Base-by-base conservation (phyloP, 2,797 vertebrate genomes). In the Manis javanica region DNA sequence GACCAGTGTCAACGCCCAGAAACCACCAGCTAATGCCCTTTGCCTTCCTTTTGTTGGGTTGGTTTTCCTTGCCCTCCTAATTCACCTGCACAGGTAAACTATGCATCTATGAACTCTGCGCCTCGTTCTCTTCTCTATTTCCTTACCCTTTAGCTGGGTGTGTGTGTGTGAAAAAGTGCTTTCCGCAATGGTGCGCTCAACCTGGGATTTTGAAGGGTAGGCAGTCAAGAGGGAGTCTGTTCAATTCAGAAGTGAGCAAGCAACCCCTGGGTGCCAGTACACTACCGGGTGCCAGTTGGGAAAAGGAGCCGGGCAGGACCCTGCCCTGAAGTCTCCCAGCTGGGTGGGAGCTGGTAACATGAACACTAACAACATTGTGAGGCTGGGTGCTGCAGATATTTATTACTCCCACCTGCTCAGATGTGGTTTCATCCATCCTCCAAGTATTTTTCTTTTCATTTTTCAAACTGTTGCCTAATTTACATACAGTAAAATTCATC, bases 11-110 rank as follows among this genome's bases (percentile, higher is more conserved):
- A 29, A 59, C 59, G 12, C 59, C 77, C 34, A 39, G 55, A 39
- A 6, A 7, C 18, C 34, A 15, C 23, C 29, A 61, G 59, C 0
- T 0, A 3, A 42, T 2, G 13, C 12, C 24, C 9, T 39, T 9
- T 9, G 23, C 14, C 18, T 71, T 5, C 23, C 16, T 18, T 29
- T 13, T 37, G 78, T 16, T 31, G 15, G 31, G 5, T 46, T 3
- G 18, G 24, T 15, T 42, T 19, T 26, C 21, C 37, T 71, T 55
- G 8, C 4, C 34, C 39, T 31, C 51, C 3, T 1, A 15, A 49
- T 15, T 12, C 26, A 8, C 24, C n/a, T 59, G 57, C 57, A 59
- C 57, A 24, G 23, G 23, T 59, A 59, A 24, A 24, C 57, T 59
- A 24, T 59, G 57, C 23, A 55, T 18, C 53, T 39, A 1, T 42